These are phyloP conservation scores for Steinernema carpocapsae DNA, from an alignment of 2,888 invertebrate species.

Conservation along the genomic window DNA sequence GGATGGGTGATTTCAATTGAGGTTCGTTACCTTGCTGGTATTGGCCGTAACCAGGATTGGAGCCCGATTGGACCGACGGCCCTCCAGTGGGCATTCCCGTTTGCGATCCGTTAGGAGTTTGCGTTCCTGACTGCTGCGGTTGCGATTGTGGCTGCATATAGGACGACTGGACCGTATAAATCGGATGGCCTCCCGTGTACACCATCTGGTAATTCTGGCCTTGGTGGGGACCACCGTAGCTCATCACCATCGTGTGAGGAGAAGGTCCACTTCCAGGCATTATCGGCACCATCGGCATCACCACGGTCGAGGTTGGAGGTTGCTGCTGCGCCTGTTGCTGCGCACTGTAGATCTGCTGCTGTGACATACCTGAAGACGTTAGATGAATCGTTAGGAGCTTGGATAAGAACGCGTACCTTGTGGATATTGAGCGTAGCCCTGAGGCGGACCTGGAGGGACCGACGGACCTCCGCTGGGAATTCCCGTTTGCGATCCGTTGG, in stretches of 20 bases:
- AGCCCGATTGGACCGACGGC: too few relatives aligned
- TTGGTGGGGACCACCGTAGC: conserved; percentile 2
- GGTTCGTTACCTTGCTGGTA: too few relatives aligned
- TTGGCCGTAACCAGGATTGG: too few relatives aligned
- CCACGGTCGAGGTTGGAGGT: too few relatives aligned
- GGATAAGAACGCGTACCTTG: too few relatives aligned
- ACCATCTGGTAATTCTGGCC: neutral
- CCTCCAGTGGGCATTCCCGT: too few relatives aligned
- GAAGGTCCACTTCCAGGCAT: neutral
- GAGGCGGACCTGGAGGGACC: too few relatives aligned
- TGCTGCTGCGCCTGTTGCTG: conserved; percentile 16
- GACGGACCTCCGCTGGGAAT: too few relatives aligned
- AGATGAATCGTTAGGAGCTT: too few relatives aligned
- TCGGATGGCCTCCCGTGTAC: neutral
- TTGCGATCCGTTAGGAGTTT: conserved; percentile 22
- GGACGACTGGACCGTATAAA: too few relatives aligned
- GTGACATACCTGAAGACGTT: neutral
- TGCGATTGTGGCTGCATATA: neutral
- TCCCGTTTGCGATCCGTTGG: conserved; percentile 7
- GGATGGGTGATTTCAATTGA: too few relatives aligned
- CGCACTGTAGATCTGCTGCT: neutral
- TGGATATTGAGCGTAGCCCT: too few relatives aligned
- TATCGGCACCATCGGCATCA: neutral
- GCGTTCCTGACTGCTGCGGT: conserved; percentile 5
- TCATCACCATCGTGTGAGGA: neutral